Conservation (phyloP, 2,888 invertebrate species). For the Chymomyza caudatula region DNA sequence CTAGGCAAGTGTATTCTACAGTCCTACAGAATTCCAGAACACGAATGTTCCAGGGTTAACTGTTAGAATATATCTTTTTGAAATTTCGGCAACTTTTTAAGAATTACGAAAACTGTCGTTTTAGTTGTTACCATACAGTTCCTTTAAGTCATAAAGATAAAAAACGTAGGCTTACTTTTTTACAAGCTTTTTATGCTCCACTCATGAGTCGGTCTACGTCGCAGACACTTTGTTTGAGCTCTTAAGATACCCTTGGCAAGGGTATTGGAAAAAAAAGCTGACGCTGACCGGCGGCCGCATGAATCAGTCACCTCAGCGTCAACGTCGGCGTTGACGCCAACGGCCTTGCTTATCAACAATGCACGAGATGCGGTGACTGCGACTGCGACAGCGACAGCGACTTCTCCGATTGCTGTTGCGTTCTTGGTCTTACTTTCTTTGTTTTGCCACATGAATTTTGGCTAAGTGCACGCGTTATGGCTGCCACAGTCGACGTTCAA, state of each 20-base stretch:
- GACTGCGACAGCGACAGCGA: slow-evolving; percentile 30
- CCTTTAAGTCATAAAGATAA: too few relatives aligned
- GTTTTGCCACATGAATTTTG: slow-evolving; percentile 58
- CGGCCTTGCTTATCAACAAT: slow-evolving; percentile 64
- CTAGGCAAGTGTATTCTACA: too few relatives aligned
- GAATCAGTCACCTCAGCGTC: slow-evolving; percentile 19
- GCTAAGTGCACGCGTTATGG: slow-evolving; percentile 48
- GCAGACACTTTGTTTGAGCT: background rate
- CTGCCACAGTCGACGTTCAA: slow-evolving; percentile 25
- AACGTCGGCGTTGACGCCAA: background rate
- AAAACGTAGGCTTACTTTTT: too few relatives aligned
- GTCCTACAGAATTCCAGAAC: too few relatives aligned
- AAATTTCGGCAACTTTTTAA: too few relatives aligned
- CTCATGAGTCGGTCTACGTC: background rate
- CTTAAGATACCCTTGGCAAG: background rate
- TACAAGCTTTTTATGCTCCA: too few relatives aligned
- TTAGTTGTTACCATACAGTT: too few relatives aligned
- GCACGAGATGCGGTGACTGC: background rate
- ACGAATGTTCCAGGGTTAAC: too few relatives aligned
- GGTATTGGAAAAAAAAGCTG: background rate
- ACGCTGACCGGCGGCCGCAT: background rate
- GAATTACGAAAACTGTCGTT: too few relatives aligned
- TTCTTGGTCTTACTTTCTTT: slow-evolving; percentile 53
- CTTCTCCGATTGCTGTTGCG: slow-evolving; percentile 26
- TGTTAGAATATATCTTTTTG: too few relatives aligned